Evolutionary conservation across 2,113 vertebrate genomes (phyloP).

Genomic region (Lycocorax pyrrhopterus): DNA sequence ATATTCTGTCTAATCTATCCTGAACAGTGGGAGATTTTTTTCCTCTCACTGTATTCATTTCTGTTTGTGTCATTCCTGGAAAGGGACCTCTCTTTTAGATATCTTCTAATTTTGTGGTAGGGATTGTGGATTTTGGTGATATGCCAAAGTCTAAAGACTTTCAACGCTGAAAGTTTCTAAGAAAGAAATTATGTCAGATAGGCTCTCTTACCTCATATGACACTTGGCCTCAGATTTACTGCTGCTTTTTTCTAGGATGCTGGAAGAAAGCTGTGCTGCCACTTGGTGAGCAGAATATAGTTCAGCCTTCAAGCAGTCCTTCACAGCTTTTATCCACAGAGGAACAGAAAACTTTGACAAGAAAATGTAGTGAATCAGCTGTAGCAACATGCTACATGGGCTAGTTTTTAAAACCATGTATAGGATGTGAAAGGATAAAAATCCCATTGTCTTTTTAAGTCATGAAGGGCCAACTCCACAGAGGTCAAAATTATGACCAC

Average conservation of each 20-base stretch:
- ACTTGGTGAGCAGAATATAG: background rate
- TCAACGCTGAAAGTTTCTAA: conserved; percentile 31
- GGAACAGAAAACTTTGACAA: background rate
- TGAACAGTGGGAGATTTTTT: background rate
- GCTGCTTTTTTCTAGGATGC: background rate
- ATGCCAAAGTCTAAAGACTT: background rate
- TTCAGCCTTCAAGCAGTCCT: background rate
- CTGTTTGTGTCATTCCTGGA: conserved; percentile 51
- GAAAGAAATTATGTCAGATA: conserved; percentile 44
- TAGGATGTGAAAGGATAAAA: background rate
- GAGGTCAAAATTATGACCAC: background rate
- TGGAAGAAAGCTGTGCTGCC: background rate
- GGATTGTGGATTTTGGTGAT: conserved; percentile 32
- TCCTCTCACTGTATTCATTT: background rate
- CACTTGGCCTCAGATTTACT: background rate
- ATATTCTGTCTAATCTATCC: background rate
- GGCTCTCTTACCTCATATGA: conserved; percentile 25
- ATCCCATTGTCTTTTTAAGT: background rate
- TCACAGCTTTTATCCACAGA: background rate
- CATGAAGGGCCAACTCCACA: background rate
- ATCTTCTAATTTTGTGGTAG: conserved; percentile 37
- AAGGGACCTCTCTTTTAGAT: conserved; percentile 15
- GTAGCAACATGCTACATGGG: background rate
- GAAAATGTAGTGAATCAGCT: background rate
- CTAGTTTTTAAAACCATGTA: background rate